Conservation (phyloP, 2,888 invertebrate species). For the Zeuzera pyrina region DNA sequence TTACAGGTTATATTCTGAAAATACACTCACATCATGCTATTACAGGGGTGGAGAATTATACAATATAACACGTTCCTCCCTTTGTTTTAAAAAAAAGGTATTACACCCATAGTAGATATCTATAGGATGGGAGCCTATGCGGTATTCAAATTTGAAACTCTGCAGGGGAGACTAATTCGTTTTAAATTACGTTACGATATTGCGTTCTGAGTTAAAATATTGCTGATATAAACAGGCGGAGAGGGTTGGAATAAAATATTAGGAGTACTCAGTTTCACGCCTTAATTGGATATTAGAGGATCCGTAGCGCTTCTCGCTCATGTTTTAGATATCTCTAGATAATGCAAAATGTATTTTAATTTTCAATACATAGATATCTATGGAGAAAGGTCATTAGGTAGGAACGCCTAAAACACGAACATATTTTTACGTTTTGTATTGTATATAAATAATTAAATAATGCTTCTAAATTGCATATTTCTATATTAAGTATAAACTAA, state of each 20-base stretch:
- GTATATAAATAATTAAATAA: no score
- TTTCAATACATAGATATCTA: no score
- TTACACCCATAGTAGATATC: slow-evolving; percentile 37
- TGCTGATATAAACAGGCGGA: slow-evolving; percentile 54
- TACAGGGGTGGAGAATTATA: slow-evolving; percentile 46
- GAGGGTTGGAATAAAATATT: slow-evolving; percentile 58
- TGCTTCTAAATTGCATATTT: no score
- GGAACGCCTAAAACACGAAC: no score
- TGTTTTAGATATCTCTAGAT: no score
- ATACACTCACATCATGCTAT: slow-evolving; percentile 40
- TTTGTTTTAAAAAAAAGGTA: slow-evolving; percentile 61
- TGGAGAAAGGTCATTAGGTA: no score
- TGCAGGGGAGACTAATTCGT: slow-evolving; percentile 68
- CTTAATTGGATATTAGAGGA: slow-evolving; percentile 19
- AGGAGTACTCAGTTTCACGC: slow-evolving; percentile 32
- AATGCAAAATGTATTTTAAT: no score
- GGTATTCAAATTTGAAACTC: slow-evolving; percentile 61
- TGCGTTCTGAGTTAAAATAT: slow-evolving; percentile 62
- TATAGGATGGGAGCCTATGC: slow-evolving; percentile 54
- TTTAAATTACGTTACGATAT: slow-evolving; percentile 73
- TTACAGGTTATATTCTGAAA: slow-evolving; percentile 50
- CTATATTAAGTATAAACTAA: no score
- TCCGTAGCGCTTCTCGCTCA: no score
- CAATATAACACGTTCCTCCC: slow-evolving; percentile 55
- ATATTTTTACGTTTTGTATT: no score